Evolutionary conservation across 1,140 invertebrate species (phyloP).

Genomic region (Drosophila tristis): DNA sequence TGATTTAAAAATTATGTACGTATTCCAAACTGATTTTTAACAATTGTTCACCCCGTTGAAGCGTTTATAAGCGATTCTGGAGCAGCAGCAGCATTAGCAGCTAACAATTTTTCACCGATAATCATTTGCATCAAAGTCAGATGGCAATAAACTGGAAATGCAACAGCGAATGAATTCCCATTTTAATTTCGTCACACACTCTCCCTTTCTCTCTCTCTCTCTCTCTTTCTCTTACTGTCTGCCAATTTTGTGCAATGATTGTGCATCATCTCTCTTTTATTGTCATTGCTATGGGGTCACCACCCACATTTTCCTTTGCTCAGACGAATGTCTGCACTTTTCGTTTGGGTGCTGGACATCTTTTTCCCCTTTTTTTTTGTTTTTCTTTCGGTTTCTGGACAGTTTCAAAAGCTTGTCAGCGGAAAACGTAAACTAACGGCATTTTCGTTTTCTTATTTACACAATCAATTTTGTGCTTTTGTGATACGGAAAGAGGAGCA

Average conservation of each 20-base stretch:
- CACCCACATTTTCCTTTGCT: not conserved
- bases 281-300: slow-evolving; percentile 2
- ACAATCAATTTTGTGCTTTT: slow-evolving; percentile 79
- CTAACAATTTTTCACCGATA: slow-evolving; percentile 64
- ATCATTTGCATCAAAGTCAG: slow-evolving; percentile 63
- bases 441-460: slow-evolving; percentile 81
- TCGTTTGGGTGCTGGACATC: slow-evolving; percentile 15
- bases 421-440: slow-evolving; percentile 82
- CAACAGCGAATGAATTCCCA: slow-evolving; percentile 76
- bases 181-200: slow-evolving; percentile 65
- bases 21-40: slow-evolving; percentile 17
- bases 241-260: slow-evolving; percentile 32
- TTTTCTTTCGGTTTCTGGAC: slow-evolving; percentile 26
- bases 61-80: slow-evolving; percentile 14
- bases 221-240: slow-evolving; percentile 22
- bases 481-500: slow-evolving; percentile 58
- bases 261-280: slow-evolving; percentile 42
- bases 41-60: slow-evolving; percentile 35
- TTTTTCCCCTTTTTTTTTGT: not conserved
- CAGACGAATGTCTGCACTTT: not conserved
- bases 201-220: slow-evolving; percentile 46
- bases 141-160: slow-evolving; percentile 68
- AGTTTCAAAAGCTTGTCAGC: slow-evolving; percentile 72
- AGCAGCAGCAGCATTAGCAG: slow-evolving; percentile 1
- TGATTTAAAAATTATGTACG: slow-evolving; percentile 19